Evolutionary conservation across 2,113 vertebrate species (phyloP), one percentile per base, ranked within the genome.

Genomic region (Tachysurus fulvidraco): DNA sequence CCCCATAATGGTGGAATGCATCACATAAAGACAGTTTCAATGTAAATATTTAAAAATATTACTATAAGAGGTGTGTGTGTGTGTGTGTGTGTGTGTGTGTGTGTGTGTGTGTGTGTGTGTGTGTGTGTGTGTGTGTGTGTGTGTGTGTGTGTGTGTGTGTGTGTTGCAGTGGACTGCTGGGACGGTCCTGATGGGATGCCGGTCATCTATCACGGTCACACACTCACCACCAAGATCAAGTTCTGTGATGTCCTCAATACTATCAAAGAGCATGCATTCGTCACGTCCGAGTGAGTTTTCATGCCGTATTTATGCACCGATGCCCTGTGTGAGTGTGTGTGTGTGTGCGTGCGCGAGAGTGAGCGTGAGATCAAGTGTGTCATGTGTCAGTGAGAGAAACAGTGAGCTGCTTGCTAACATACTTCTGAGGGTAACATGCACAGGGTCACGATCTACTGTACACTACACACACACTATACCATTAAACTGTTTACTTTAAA

Each of bases 201-300:
- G 0, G 98, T 99, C 88, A 99, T 99, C 91, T 99, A 99, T 93
- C 98, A 99, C 0, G 98, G 98, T 21, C 98, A 99, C 93, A 99
- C 98, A 17, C 97, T 99, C 69, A 99, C 98, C 81, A 98, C 98
- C 91, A 99, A 99, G 95, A 99, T 99, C 92, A 99, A 99, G 92
- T 99, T 99, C 92, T 96, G 86, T 0, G 98, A 99, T 0, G 98
- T 99, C 78, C 92, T 99, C 84, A 92, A 93, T 77, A 99, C 98
- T 82, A 99, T 99, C 93, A 99, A 99, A 93, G 98, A 99, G 62
- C 98, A 99, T 0, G 98, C 98, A 62, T 99, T 99, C 50, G 95
- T 99, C 91, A 98, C 97, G 17, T 99, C 98, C 0, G 98, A 99
- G 98, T 99, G 94, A 97, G 98, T 96, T 44, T 86, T 55, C 3